These are phyloP conservation scores for Sialis fuliginosa DNA, from an alignment of 2,888 invertebrate species.

Conservation along the genomic window DNA sequence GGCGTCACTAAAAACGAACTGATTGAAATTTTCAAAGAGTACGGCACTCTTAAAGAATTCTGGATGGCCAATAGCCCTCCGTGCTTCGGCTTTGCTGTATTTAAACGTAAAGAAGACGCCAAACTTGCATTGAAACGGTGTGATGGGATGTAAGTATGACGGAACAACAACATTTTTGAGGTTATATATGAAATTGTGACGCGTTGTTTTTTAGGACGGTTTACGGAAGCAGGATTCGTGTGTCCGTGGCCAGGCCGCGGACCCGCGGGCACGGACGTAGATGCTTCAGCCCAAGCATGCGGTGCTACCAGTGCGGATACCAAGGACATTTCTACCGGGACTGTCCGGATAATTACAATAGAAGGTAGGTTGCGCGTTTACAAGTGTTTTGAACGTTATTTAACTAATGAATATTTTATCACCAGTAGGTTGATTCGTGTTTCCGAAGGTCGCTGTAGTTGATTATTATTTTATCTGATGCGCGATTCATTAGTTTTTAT, in stretches of 20 bases:
- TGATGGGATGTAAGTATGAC: constrained; percentile 28
- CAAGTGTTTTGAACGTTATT: no score
- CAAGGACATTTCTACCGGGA: constrained; percentile 37
- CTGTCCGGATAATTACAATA: constrained; percentile 23
- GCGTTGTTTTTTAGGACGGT: constrained; percentile 22
- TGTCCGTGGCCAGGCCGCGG: constrained; percentile 32
- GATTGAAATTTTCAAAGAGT: constrained; percentile 32
- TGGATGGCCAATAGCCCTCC: constrained; percentile 40
- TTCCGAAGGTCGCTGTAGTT: no score
- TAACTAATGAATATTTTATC: no score
- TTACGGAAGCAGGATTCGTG: constrained; percentile 30
- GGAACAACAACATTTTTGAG: neutral
- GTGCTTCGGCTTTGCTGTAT: constrained; percentile 41
- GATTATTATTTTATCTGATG: no score
- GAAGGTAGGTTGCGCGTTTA: constrained; percentile 1
- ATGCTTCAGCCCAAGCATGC: constrained; percentile 33
- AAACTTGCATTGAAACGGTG: constrained; percentile 26
- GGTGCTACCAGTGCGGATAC: constrained; percentile 39
- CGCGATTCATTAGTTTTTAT: no score
- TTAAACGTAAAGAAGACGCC: constrained; percentile 32
- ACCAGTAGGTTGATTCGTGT: no score
- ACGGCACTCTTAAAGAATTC: constrained; percentile 32
- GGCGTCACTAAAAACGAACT: constrained; percentile 31
- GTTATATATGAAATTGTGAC: neutral
- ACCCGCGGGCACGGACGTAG: constrained; percentile 28